Base-by-base conservation (phyloP, 2,888 invertebrate species). In the Bursaphelenchus okinawaensis region DNA sequence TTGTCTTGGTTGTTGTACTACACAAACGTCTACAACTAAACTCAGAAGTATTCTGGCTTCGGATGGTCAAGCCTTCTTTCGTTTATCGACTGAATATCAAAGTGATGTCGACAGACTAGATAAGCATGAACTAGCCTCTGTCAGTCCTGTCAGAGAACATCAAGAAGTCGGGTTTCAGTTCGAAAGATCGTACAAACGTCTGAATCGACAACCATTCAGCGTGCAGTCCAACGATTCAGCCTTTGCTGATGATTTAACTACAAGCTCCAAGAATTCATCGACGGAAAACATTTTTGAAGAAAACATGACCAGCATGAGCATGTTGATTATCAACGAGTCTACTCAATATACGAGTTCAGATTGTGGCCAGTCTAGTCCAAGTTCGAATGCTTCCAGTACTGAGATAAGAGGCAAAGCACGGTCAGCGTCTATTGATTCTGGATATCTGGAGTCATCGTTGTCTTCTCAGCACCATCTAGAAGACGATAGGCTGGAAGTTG, bases 141-240 rank as follows among this genome's bases (percentile, higher is more conserved):
- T 40, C n/a, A 40, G 40, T 40, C 40, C 40, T 40, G 40, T 3
- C 40, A 1, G 6, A 16, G 40, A 6, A 16, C n/a, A 12, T 40
- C 3, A 40, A 40, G 40, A 40, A 40, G 40, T 40, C 16, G n/a
- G n/a, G 2, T 40, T 3, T 4, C 40, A 40, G 40, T 40, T 40
- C 40, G n/a, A 40, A n/a, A 40, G 40, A 40, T 40, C 40, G 12
- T 40, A 16, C 1, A 40, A 40, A n/a, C 60, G 60, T 12, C 24
- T 59, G n/a, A 24, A 19, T 26, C 60, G 60, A 4, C 60, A 59
- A 20, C 19, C 52, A 8, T 23, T 40, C 4, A 59, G 60, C 28
- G 20, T 59, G 12, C 60, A 59, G 40, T 59, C 60, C 22, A 59
- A 59, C 60, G 60, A 59, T 50, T 59, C 60, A 24, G 60, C 60